Conservation (phyloP, 2,113 vertebrate species). For the Saimiri boliviensis region DNA sequence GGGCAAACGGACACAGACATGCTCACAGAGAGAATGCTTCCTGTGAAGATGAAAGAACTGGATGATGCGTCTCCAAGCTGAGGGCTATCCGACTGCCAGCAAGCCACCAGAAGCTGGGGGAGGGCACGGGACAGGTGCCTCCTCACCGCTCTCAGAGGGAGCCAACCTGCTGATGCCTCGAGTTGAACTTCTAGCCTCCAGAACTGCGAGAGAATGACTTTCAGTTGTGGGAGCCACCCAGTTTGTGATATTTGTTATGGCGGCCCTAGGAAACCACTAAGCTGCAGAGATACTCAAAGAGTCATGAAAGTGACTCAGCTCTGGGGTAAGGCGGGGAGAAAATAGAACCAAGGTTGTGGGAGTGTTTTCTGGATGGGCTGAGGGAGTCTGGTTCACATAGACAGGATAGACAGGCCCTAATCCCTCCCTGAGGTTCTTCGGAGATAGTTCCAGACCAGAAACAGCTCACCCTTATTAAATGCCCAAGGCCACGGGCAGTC, state of each 20-base stretch:
- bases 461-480: neutral
- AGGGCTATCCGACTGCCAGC: neutral
- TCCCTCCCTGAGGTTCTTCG: neutral
- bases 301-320: neutral
- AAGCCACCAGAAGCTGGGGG: neutral
- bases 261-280: neutral
- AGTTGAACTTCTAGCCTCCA: neutral
- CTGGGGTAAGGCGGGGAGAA: rapidly evolving
- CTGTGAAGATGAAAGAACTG: neutral
- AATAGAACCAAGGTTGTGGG: rapidly evolving
- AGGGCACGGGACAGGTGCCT: neutral
- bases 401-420: neutral
- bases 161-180: rapidly evolving
- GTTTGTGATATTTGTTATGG: neutral
- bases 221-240: neutral
- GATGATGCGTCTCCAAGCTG: neutral
- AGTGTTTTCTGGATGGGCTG: neutral
- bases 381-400: no score
- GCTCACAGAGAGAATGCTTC: neutral
- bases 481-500: rapidly evolving
- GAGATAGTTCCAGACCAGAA: neutral
- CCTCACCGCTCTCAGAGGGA: neutral
- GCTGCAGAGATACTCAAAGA: neutral
- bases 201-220: neutral
- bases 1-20: neutral